phyloP scores from a whole-genome alignment of 2,888 invertebrate genomes.

The Xanthorhoe designata region DNA sequence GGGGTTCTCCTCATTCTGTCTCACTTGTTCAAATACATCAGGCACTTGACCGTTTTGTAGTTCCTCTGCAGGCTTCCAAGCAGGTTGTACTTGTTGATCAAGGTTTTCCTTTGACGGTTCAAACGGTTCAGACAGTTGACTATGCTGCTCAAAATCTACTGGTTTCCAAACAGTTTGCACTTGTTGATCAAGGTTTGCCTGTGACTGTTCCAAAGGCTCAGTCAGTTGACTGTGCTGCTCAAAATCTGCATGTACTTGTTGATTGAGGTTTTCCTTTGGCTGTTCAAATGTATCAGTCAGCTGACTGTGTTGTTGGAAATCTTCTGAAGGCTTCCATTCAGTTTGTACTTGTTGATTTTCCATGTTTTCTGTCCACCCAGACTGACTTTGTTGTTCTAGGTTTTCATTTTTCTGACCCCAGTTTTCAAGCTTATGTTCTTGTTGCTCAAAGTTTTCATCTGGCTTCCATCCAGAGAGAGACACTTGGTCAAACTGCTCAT shows the following conservation, averaged over 20 bases:
- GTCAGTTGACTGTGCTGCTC: constrained; percentile 26
- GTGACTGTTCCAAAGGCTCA: constrained; percentile 23
- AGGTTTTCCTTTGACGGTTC: constrained; percentile 11
- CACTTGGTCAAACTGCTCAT: constrained; percentile 36
- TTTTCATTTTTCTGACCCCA: constrained; percentile 27
- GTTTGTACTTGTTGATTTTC: constrained; percentile 27
- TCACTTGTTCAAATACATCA: constrained; percentile 14
- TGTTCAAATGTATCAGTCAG: constrained; percentile 27
- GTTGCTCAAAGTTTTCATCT: constrained; percentile 34
- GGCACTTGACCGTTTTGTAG: constrained; percentile 24
- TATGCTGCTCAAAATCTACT: constrained; percentile 23
- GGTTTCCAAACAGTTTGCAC: constrained; percentile 24
- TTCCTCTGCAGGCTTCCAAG: constrained; percentile 25
- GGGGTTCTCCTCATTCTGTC: constrained; percentile 20
- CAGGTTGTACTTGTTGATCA: constrained; percentile 27
- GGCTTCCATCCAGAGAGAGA: constrained; percentile 21
- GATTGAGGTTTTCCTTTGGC: constrained; percentile 12
- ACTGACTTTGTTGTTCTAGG: constrained; percentile 35
- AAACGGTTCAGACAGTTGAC: constrained; percentile 25
- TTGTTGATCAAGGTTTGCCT: constrained; percentile 17
- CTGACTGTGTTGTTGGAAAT: constrained; percentile 28
- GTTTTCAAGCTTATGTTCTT: constrained; percentile 31
- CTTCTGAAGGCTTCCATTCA: constrained; percentile 24
- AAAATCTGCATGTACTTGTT: constrained; percentile 20
- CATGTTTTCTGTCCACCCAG: constrained; percentile 27